Evolutionary conservation across 2,888 invertebrate species (phyloP).

Genomic region (Dicranocentrus wangi): DNA sequence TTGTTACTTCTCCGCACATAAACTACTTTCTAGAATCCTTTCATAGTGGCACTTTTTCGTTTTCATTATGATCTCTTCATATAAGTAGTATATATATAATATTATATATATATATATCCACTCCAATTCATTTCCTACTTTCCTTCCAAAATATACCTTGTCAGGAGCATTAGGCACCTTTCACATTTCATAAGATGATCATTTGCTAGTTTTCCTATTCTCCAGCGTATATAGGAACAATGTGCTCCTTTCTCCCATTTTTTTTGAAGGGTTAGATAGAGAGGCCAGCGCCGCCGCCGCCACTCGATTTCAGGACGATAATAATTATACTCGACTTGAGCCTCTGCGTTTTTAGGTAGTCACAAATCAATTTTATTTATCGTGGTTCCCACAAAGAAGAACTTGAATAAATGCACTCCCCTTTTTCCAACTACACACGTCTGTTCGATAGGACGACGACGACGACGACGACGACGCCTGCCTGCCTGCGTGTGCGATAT

Average conservation of each 20-base stretch:
- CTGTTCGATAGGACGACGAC: no score
- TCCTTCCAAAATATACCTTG: neutral
- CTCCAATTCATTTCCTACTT: neutral
- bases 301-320: neutral
- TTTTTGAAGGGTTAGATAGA: neutral
- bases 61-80: conserved; percentile 9
- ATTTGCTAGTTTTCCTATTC: neutral
- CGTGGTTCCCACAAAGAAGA: neutral
- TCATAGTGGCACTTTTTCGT: neutral
- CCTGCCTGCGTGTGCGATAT: neutral
- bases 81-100: no score
- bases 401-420: neutral
- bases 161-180: neutral
- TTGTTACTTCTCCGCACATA: neutral
- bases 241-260: neutral
- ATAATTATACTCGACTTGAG: neutral
- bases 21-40: conserved; percentile 1
- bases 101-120: no score
- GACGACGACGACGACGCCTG: no score
- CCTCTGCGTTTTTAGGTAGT: neutral
- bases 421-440: neutral
- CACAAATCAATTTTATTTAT: conserved; percentile 17
- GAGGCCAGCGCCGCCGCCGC: neutral
- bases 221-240: no score
- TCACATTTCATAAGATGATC: neutral